Conservation (phyloP, 2,888 invertebrate genomes). For the Leucoptera coffeella region DNA sequence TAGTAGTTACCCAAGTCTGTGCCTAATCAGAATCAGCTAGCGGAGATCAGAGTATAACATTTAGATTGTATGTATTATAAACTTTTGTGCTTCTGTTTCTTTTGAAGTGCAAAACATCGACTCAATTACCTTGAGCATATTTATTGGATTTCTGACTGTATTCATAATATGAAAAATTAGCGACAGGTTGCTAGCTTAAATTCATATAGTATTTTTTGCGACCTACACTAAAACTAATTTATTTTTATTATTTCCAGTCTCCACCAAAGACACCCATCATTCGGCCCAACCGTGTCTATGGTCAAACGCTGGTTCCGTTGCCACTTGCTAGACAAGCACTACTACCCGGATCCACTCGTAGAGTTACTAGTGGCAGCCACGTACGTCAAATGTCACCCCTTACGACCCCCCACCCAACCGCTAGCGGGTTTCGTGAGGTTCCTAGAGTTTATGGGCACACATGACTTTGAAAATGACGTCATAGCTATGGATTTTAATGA, state of each 20-base stretch:
- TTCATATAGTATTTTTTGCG: background rate
- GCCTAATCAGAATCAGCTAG: too few relatives aligned
- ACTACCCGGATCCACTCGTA: conserved; percentile 65
- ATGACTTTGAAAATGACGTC: conserved; percentile 72
- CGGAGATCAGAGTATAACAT: too few relatives aligned
- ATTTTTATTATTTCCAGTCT: conserved; percentile 40
- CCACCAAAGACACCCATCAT: conserved; percentile 67
- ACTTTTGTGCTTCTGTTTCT: too few relatives aligned
- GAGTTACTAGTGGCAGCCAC: conserved; percentile 76
- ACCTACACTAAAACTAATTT: background rate
- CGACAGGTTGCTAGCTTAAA: background rate
- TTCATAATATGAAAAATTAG: too few relatives aligned
- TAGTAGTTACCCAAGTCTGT: too few relatives aligned
- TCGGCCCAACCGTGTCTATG: conserved; percentile 71
- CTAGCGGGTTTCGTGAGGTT: conserved; percentile 70
- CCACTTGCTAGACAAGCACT: conserved; percentile 66
- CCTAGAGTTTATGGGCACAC: conserved; percentile 61
- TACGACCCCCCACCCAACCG: conserved; percentile 46
- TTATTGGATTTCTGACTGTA: too few relatives aligned
- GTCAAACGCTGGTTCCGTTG: conserved; percentile 83
- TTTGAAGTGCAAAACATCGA: too few relatives aligned
- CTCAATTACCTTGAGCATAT: too few relatives aligned
- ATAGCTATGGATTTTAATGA: conserved; percentile 82
- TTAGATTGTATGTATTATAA: too few relatives aligned
- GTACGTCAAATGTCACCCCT: conserved; percentile 58